Evolutionary conservation across 2,888 invertebrate genomes (phyloP).

Genomic region (Microchrysa polita): DNA sequence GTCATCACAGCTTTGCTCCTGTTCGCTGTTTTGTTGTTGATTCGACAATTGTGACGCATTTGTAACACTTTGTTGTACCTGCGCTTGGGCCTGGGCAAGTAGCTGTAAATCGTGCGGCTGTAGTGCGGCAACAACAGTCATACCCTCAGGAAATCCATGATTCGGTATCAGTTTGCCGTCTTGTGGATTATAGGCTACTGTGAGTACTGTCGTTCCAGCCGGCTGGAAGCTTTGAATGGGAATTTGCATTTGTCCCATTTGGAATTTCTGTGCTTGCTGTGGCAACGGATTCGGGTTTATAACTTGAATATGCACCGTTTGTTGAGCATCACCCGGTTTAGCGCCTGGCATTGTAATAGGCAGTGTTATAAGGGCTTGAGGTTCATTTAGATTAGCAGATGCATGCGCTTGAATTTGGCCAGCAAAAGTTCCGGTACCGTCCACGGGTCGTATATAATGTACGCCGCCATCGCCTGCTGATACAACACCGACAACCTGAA

Average conservation of each 20-base stretch:
- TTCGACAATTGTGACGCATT: conserved; percentile 35
- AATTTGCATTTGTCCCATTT: conserved; percentile 76
- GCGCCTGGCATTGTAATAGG: conserved; percentile 80
- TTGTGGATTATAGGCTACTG: conserved; percentile 77
- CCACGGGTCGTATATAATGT: conserved; percentile 76
- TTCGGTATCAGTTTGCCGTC: conserved; percentile 71
- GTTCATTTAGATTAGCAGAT: conserved; percentile 57
- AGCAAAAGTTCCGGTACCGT: conserved; percentile 63
- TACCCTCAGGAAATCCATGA: conserved; percentile 66
- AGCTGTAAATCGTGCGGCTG: conserved; percentile 77
- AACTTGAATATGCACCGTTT: conserved; percentile 82
- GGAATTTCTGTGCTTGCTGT: conserved; percentile 71
- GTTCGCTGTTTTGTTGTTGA: conserved; percentile 31
- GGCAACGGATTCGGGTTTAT: conserved; percentile 70
- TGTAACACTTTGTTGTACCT: conserved; percentile 47
- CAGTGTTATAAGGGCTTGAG: conserved; percentile 78
- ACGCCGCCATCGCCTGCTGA: conserved; percentile 77
- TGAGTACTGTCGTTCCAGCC: conserved; percentile 74
- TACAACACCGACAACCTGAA: conserved; percentile 74
- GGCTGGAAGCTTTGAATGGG: conserved; percentile 80
- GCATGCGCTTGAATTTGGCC: conserved; percentile 54
- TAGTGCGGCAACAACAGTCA: conserved; percentile 75
- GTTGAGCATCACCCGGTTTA: conserved; percentile 79
- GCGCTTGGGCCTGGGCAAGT: conserved; percentile 63
- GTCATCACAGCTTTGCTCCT: conserved; percentile 42